Evolutionary conservation across 2,113 vertebrate genomes (phyloP).

Genomic region (Dissostichus mawsoni): DNA sequence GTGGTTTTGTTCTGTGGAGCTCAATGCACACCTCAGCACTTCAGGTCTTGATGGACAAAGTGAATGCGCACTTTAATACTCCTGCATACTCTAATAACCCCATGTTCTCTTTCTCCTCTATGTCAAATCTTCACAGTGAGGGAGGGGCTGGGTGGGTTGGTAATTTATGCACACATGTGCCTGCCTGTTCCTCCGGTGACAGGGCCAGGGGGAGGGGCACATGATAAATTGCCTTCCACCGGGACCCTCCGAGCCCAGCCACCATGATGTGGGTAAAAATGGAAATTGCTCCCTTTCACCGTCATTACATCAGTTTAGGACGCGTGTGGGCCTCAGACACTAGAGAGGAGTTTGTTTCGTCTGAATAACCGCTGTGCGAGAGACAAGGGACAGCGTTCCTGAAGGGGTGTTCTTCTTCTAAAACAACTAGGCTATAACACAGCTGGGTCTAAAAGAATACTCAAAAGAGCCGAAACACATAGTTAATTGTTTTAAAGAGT

Average conservation of each 20-base stretch:
- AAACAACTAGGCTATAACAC: slow-evolving; percentile 29
- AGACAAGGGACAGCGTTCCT: slow-evolving; percentile 31
- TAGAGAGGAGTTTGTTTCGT: slow-evolving; percentile 48
- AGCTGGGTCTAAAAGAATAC: slow-evolving; percentile 39
- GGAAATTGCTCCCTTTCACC: slow-evolving; percentile 87
- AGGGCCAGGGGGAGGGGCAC: slow-evolving; percentile 84
- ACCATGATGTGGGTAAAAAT: slow-evolving; percentile 87
- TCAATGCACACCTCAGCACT: slow-evolving; percentile 33
- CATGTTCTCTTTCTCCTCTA: slow-evolving; percentile 73
- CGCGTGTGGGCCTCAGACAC: slow-evolving; percentile 84
- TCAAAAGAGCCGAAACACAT: slow-evolving; percentile 5
- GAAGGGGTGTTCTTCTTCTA: slow-evolving; percentile 25
- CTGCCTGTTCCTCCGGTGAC: slow-evolving; percentile 85
- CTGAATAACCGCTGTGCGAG: slow-evolving; percentile 61
- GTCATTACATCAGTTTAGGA: slow-evolving; percentile 87
- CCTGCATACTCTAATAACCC: slow-evolving; percentile 69
- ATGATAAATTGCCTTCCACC: slow-evolving; percentile 88
- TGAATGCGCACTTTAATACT: slow-evolving; percentile 75
- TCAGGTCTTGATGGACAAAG: slow-evolving; percentile 70
- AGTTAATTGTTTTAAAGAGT: background rate
- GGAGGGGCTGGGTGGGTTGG: slow-evolving; percentile 52
- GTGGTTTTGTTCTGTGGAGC: slow-evolving; percentile 10
- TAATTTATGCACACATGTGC: slow-evolving; percentile 88
- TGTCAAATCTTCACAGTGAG: slow-evolving; percentile 70
- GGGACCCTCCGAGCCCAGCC: slow-evolving; percentile 84